phyloP scores from a whole-genome alignment of 2,888 invertebrate species.

The Ptychoptera contaminata region DNA sequence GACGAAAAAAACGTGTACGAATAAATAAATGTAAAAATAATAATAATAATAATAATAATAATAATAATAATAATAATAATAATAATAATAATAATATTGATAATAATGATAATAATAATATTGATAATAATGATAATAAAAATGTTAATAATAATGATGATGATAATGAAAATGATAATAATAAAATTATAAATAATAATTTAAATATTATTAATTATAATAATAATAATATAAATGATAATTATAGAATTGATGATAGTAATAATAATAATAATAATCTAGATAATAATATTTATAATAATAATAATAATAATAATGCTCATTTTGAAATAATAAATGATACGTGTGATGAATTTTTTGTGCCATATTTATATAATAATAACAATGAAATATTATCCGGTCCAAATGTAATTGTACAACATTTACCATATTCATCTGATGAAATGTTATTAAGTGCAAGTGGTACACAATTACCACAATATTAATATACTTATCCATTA shows the following conservation, averaged over 20 bases:
- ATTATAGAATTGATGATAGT: slow-evolving; percentile 2
- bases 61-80: neutral
- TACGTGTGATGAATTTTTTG: slow-evolving; percentile 8
- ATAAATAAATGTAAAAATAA: slow-evolving; percentile 4
- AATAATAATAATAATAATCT: slow-evolving; percentile 1
- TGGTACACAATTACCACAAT: too few relatives aligned
- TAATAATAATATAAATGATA: neutral
- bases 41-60: slow-evolving; percentile 1
- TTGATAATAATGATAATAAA: slow-evolving; percentile 1
- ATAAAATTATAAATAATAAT: neutral
- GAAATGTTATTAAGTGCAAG: too few relatives aligned
- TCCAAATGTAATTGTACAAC: slow-evolving; percentile 19
- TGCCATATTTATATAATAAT: slow-evolving; percentile 6
- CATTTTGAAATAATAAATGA: too few relatives aligned
- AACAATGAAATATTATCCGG: slow-evolving; percentile 7
- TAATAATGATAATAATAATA: neutral
- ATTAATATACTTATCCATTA: too few relatives aligned
- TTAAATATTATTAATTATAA: neutral
- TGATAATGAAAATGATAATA: slow-evolving; percentile 1
- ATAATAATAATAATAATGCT: neutral
- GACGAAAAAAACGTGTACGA: slow-evolving; percentile 25
- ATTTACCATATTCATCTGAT: slow-evolving; percentile 9
- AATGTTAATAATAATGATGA: neutral
- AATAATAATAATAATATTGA: neutral
- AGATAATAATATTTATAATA: neutral